Base-by-base conservation (phyloP, 2,888 invertebrate species). In the Drosophila nr. perissopoda region DNA sequence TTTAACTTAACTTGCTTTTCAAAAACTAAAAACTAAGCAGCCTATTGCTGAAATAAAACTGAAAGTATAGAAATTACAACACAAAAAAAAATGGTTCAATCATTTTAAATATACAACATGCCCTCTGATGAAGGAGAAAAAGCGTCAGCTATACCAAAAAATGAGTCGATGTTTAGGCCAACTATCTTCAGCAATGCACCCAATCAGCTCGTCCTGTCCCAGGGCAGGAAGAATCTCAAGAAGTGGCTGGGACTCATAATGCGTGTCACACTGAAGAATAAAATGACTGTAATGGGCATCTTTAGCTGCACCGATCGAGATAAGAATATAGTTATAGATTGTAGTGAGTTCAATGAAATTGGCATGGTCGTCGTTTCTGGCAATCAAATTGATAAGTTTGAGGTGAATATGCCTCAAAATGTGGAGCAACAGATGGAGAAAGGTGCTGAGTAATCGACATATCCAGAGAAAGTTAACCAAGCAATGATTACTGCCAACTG, bases 221-320 rank as follows among this genome's bases (percentile, higher is more conserved):
- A 16, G 4, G 75, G 75, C 0, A 49, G 74, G 2, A 29, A 33
- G 21, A 75, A 52, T 13, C 49, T 81, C 0, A 71, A 60, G 33
- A 64, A 70, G 6, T 87, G 71, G 82, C 51, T 83, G 51, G 83
- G 80, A 1, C 68, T 64, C 31, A 34, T 51, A 16, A 69, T 80
- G 4, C 72, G 81, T 1, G 59, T 86, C 5, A 75, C 59, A 0
- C 53, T 86, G 25, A 60, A 57, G 29, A 80, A 75, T 21, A 59
- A 73, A 40, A 16, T 49, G 33, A 53, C 49, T 0, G 25, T 80
- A 16, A 62, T 75, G 21, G 86, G 82, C 7, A 60, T 73, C 31
- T 83, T 83, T 11, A 73, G 86, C 27, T 86, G 80, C 56, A 83
- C 86, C 31, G 83, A 86, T 60, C 78, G 42, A 33, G 78, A 83